phyloP scores from a whole-genome alignment of 2,113 vertebrate genomes.

The Dasypus novemcinctus region DNA sequence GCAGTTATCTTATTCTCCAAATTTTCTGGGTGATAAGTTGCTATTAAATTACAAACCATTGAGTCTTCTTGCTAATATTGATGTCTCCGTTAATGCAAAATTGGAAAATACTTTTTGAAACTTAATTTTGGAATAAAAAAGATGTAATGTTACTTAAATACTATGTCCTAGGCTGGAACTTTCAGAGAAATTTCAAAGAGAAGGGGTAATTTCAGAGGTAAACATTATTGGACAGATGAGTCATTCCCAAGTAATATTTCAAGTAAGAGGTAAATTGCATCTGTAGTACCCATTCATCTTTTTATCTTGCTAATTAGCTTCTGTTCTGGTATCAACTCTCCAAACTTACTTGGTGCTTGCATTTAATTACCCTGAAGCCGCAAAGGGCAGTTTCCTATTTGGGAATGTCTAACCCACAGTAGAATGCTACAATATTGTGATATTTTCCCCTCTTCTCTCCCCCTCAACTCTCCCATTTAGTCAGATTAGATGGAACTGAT shows the following conservation, averaged over 20 bases:
- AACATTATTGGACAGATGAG: background rate
- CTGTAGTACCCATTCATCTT: background rate
- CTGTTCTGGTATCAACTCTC: background rate
- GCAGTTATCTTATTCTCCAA: background rate
- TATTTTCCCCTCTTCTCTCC: background rate
- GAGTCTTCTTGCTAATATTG: constrained; percentile 1
- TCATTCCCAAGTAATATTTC: background rate
- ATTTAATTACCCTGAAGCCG: background rate
- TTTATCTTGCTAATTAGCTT: background rate
- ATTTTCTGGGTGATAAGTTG: background rate
- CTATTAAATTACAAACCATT: background rate
- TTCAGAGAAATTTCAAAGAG: background rate
- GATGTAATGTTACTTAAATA: background rate
- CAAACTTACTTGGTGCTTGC: background rate
- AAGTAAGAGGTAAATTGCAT: background rate
- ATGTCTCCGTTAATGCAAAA: background rate
- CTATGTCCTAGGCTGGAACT: background rate
- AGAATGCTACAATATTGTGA: background rate
- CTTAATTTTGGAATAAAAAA: background rate
- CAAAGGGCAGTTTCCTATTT: background rate
- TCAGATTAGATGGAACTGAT: background rate
- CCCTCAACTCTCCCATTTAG: background rate
- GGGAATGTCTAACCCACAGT: background rate
- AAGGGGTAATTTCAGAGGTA: background rate
- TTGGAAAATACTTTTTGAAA: background rate